Percentiles rank a stretch among this genome's conserved stretches.
Conservation (phyloP, 2,797 vertebrate species). For the Tolypeutes matacus region DNA sequence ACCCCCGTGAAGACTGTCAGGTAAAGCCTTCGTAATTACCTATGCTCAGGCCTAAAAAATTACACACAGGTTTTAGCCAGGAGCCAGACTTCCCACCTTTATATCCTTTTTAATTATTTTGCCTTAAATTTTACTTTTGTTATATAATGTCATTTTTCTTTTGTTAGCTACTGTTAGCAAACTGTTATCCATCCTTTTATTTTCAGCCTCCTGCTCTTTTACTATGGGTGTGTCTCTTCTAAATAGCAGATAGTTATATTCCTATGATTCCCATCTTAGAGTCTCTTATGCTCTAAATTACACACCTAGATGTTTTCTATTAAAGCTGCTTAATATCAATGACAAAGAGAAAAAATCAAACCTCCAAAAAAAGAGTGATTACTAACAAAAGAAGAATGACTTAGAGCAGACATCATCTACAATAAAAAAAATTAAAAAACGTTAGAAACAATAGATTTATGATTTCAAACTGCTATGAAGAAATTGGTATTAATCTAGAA, state of each 20-base stretch:
- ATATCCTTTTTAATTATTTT: not conserved
- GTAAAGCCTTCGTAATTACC: no score
- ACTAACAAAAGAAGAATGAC: not conserved
- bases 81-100: no score
- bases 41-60: no score
- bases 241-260: no score
- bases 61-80: no score
- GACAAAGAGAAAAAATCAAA: constrained; percentile 29
- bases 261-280: no score
- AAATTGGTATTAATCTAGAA: not conserved
- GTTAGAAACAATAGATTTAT: not conserved
- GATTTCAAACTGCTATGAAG: not conserved
- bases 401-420: not conserved
- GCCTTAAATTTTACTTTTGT: not conserved
- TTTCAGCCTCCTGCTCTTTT: no score
- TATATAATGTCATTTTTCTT: no score
- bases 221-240: no score
- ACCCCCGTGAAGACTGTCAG: no score
- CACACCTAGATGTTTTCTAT: not conserved
- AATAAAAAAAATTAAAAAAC: not conserved
- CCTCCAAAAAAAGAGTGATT: not conserved
- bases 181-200: no score
- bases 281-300: not conserved
- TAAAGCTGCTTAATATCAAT: not conserved
- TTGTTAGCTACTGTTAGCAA: no score